These are phyloP conservation scores for Anthoscopus minutus DNA, from an alignment of 2,113 vertebrate species.

Conservation along the genomic window DNA sequence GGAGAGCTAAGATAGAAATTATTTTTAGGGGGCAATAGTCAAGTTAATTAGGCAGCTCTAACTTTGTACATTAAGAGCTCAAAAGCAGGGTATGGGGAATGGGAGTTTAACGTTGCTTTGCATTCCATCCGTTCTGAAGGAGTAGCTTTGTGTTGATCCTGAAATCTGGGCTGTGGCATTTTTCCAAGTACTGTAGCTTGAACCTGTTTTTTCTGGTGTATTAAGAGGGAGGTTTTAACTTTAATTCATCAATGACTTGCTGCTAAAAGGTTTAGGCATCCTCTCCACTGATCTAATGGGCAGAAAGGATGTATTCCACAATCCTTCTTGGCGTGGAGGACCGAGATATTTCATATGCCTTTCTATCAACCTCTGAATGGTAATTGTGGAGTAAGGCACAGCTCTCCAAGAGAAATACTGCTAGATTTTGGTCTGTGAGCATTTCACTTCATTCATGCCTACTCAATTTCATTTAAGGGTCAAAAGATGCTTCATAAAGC, in stretches of 20 bases:
- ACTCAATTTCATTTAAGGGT: background rate
- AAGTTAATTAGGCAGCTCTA: constrained; percentile 47
- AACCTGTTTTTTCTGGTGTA: background rate
- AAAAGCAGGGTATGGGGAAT: background rate
- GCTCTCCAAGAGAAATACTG: background rate
- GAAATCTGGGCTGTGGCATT: background rate
- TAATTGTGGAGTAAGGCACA: background rate
- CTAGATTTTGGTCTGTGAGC: background rate
- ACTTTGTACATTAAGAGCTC: constrained; percentile 1
- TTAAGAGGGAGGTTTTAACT: background rate
- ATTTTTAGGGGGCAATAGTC: constrained; percentile 15
- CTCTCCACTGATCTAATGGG: background rate
- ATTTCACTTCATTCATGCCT: background rate
- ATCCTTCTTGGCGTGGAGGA: background rate
- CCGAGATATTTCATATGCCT: background rate
- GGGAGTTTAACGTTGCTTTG: background rate
- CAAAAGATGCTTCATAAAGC: background rate
- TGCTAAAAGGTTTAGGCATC: background rate
- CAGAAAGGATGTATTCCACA: background rate
- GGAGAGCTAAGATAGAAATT: background rate
- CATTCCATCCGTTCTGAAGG: background rate
- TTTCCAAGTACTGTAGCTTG: background rate
- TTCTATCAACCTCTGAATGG: background rate
- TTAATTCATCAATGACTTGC: background rate
- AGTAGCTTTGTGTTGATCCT: background rate